Evolutionary conservation across 2,113 vertebrate genomes (phyloP).

Genomic region (Calidris pygmaea): DNA sequence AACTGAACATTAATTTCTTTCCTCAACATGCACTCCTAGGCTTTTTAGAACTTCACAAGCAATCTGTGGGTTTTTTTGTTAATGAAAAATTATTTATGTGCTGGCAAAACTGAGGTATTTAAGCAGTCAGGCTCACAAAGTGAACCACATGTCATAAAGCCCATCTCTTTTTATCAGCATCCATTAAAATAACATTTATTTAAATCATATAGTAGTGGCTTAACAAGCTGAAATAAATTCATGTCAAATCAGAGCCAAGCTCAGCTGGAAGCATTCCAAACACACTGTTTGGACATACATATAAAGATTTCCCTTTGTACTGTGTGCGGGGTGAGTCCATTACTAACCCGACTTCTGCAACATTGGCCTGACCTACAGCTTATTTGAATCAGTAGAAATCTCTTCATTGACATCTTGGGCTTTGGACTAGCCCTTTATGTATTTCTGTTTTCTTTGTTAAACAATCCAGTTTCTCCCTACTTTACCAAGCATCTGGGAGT

Average conservation of each 20-base stretch:
- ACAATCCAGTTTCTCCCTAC: background rate
- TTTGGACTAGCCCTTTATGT: background rate
- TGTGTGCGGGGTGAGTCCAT: background rate
- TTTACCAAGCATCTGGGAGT: background rate
- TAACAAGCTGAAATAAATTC: slow-evolving; percentile 31
- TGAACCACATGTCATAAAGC: background rate
- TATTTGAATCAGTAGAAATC: background rate
- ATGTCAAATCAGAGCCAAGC: slow-evolving; percentile 11
- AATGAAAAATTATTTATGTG: background rate
- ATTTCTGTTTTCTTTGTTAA: background rate
- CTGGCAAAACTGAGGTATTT: background rate
- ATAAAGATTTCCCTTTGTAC: background rate
- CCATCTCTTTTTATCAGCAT: background rate
- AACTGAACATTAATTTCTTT: background rate
- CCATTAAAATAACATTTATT: slow-evolving; percentile 41
- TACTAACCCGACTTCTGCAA: background rate
- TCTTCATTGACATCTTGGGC: background rate
- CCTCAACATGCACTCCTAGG: background rate
- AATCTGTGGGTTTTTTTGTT: background rate
- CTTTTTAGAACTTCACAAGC: background rate
- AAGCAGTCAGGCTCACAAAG: background rate
- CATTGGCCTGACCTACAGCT: background rate
- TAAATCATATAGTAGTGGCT: background rate
- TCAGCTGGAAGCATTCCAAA: background rate
- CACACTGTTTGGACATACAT: background rate